These are phyloP conservation scores for Linyphia triangularis DNA, from an alignment of 2,888 invertebrate species.

Conservation along the genomic window DNA sequence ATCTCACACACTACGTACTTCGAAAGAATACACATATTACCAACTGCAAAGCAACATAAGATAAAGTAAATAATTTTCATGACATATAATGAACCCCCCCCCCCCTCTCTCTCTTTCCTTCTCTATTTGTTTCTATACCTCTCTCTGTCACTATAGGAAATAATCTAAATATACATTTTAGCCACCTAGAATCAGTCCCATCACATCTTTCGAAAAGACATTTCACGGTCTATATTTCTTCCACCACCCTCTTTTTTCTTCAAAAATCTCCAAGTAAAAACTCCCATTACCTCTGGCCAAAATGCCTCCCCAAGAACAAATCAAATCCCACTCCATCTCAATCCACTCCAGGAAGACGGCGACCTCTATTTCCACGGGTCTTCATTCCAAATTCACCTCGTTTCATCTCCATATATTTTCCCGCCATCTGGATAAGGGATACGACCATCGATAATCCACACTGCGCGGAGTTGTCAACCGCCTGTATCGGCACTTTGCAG, in stretches of 20 bases:
- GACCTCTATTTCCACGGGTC: background rate
- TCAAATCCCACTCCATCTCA: background rate
- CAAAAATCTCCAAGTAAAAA: background rate
- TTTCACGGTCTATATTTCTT: too few relatives aligned
- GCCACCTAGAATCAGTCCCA: too few relatives aligned
- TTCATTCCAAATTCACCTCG: background rate
- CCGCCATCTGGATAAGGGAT: background rate
- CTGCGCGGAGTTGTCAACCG: background rate
- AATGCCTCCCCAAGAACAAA: background rate
- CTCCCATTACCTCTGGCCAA: background rate
- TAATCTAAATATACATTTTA: too few relatives aligned
- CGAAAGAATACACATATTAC: too few relatives aligned
- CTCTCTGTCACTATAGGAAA: too few relatives aligned
- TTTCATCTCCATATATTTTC: background rate
- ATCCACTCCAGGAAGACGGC: background rate
- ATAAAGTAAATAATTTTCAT: too few relatives aligned
- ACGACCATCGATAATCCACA: background rate
- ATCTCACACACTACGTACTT: too few relatives aligned
- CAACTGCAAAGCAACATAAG: too few relatives aligned
- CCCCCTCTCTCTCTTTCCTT: too few relatives aligned
- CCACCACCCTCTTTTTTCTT: background rate
- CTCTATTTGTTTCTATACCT: too few relatives aligned
- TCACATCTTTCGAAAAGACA: too few relatives aligned
- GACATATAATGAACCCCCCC: too few relatives aligned
- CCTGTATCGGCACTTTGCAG: background rate